These are phyloP conservation scores for Trachelus iudaicus DNA, from an alignment of 2,888 invertebrate genomes.

Conservation along the genomic window DNA sequence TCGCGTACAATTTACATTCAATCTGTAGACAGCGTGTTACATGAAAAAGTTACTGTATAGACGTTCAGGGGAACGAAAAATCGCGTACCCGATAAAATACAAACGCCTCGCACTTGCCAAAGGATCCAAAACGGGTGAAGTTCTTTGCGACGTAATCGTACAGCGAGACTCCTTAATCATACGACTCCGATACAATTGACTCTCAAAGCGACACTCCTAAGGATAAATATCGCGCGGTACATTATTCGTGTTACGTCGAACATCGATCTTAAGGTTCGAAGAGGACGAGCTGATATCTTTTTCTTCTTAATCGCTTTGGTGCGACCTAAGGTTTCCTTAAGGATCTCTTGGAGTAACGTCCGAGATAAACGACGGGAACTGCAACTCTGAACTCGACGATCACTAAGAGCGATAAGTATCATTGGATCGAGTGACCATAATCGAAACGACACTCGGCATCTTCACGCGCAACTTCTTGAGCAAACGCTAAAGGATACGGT, in stretches of 20 bases:
- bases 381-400: neutral
- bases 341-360: neutral
- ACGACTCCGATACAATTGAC: neutral
- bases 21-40: neutral
- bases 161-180: neutral
- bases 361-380: neutral
- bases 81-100: neutral
- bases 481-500: neutral
- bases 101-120: neutral
- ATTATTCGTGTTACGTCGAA: neutral
- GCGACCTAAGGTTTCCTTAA: neutral
- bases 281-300: neutral
- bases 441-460: neutral
- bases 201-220: neutral
- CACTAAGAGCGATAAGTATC: neutral
- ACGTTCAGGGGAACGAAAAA: neutral
- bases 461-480: neutral
- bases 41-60: neutral
- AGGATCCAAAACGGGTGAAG: neutral
- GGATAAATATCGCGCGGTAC: neutral
- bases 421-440: neutral
- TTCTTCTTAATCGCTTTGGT: neutral
- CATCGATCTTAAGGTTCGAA: neutral
- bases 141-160: neutral
- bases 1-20: neutral